Percentiles rank a stretch among this genome's conserved stretches.
Evolutionary conservation across 2,113 vertebrate species (phyloP).

Genomic region (Mesembrinibis cayennensis): DNA sequence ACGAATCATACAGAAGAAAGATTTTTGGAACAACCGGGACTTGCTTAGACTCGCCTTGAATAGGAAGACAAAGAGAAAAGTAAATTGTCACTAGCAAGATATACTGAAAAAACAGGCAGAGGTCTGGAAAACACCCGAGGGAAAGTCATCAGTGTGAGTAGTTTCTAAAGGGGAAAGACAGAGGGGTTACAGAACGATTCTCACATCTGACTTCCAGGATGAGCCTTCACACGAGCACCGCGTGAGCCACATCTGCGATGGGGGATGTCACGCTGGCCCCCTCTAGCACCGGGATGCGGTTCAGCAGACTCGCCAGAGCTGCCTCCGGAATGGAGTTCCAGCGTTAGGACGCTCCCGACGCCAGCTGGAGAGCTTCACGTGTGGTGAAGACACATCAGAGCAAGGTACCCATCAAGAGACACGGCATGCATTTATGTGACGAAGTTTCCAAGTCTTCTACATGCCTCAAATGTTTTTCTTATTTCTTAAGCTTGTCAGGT

Average conservation of each 20-base stretch:
- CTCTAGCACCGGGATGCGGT: too few species aligned
- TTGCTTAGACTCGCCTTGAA: not conserved
- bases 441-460: not conserved
- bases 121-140: not conserved
- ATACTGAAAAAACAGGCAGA: not conserved
- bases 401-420: not conserved
- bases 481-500: not conserved
- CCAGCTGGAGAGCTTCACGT: accelerated
- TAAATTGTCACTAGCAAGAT: not conserved
- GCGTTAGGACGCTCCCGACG: not conserved
- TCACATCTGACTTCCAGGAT: not conserved
- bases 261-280: not conserved
- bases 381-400: not conserved
- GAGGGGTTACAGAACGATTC: not conserved
- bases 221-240: not conserved
- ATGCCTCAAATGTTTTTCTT: not conserved
- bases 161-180: not conserved
- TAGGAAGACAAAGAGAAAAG: not conserved
- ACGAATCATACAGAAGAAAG: not conserved
- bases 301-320: not conserved
- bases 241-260: accelerated
- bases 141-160: not conserved
- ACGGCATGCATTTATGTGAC: accelerated
- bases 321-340: not conserved
- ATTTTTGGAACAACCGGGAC: not conserved